These are phyloP conservation scores for Peromyscus eremicus DNA, from an alignment of 2,797 vertebrate genomes.

Conservation along the genomic window DNA sequence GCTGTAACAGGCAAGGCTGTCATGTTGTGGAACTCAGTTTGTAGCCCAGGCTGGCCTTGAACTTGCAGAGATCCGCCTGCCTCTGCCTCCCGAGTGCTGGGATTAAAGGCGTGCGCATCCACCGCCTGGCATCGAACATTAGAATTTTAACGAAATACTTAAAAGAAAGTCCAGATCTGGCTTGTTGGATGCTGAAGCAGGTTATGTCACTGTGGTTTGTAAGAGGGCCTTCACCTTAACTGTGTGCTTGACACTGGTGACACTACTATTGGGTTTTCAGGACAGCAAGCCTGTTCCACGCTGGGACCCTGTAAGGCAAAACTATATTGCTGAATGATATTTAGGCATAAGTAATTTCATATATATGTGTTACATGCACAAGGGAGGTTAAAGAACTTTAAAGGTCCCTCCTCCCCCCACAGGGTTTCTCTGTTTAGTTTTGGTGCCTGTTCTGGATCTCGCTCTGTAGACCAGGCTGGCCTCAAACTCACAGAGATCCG, in stretches of 20 bases:
- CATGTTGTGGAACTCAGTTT: background rate
- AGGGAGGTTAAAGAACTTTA: conserved; percentile 44
- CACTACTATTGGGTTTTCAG: background rate
- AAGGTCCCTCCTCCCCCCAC: background rate
- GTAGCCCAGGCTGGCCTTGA: background rate
- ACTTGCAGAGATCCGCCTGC: background rate
- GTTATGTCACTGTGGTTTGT: conserved; percentile 40
- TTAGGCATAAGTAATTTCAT: conserved; percentile 10
- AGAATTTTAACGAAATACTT: conserved; percentile 53
- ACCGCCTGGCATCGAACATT: background rate
- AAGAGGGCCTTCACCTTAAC: background rate
- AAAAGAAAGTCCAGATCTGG: background rate
- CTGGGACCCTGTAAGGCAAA: background rate
- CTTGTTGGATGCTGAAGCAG: conserved; percentile 28
- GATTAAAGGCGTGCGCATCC: background rate
- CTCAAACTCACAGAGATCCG: no score
- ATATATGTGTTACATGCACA: background rate
- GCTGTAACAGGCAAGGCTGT: background rate
- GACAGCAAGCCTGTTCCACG: background rate
- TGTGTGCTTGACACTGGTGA: background rate
- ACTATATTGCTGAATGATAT: conserved; percentile 35
- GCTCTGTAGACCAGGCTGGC: no score
- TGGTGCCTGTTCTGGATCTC: no score
- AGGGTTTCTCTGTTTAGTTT: no score
- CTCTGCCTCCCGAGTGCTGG: background rate